Percentiles rank a stretch among this genome's conserved stretches.
Evolutionary conservation across 92 coral and sea anemone species (phyloP).

Genomic region (Siderastrea radians): DNA sequence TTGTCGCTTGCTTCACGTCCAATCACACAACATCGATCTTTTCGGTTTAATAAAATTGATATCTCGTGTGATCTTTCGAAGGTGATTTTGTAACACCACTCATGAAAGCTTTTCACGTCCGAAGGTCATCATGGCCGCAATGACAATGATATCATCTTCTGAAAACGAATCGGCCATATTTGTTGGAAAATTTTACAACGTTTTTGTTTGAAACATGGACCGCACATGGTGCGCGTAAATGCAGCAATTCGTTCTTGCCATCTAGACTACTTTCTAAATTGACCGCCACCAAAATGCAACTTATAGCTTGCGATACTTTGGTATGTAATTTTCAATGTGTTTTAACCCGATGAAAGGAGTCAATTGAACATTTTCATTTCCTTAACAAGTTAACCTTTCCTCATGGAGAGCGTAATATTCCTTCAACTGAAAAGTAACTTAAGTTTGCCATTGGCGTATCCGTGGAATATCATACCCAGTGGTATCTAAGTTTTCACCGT

Average conservation of each 20-base stretch:
- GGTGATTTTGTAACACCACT: conserved; percentile 3
- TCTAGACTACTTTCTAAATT: neutral
- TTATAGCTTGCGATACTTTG: neutral
- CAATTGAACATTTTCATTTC: neutral
- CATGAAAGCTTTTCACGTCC: neutral
- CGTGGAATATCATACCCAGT: neutral
- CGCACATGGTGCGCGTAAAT: neutral
- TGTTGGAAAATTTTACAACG: neutral
- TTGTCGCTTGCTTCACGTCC: neutral
- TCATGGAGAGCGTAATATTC: neutral
- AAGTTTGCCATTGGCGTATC: neutral
- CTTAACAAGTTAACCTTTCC: neutral
- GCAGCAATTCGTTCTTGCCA: neutral
- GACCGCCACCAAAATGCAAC: conserved; percentile 5
- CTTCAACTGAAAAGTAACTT: neutral
- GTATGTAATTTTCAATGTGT: conserved; percentile 7
- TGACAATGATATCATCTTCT: neutral
- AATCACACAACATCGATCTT: conserved; percentile 9
- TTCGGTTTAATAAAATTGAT: conserved; percentile 2
- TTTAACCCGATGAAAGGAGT: neutral
- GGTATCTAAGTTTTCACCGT: neutral
- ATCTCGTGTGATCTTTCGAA: conserved; percentile 8
- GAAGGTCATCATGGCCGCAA: conserved; percentile 23
- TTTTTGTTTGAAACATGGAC: neutral
- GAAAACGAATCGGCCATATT: neutral